Evolutionary conservation across 2,113 vertebrate genomes (phyloP).

Genomic region (Mesembrinibis cayennensis): DNA sequence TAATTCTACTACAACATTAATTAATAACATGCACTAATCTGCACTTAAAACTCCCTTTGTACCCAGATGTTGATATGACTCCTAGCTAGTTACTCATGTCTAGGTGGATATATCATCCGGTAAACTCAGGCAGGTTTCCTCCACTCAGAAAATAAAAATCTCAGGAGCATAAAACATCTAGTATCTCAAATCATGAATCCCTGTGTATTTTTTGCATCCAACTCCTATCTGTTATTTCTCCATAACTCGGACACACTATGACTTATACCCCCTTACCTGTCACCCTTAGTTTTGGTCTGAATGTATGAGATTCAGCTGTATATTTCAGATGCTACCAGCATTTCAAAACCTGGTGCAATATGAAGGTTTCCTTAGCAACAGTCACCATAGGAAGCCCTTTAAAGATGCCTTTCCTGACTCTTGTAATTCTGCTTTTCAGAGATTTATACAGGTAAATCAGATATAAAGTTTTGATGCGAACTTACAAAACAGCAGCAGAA

Average conservation of each 20-base stretch:
- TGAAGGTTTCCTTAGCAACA: constrained; percentile 67
- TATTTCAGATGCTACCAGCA: not conserved
- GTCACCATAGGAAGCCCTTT: constrained; percentile 56
- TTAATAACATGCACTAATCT: not conserved
- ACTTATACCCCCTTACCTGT: constrained; percentile 48
- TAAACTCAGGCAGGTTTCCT: not conserved
- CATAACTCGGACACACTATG: constrained; percentile 16
- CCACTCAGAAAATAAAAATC: not conserved
- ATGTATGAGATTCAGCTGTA: not conserved
- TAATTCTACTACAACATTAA: not conserved
- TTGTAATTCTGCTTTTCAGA: constrained; percentile 14
- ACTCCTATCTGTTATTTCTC: constrained; percentile 7
- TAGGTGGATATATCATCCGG: not conserved
- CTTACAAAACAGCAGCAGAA: constrained; percentile 4
- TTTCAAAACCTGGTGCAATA: constrained; percentile 14
- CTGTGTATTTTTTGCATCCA: not conserved
- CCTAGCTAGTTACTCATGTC: not conserved
- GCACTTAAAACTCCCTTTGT: not conserved
- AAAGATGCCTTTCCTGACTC: constrained; percentile 36
- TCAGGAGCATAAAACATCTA: not conserved
- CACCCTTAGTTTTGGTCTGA: constrained; percentile 44
- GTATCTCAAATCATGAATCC: not conserved
- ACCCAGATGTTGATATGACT: constrained; percentile 22
- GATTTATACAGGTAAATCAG: constrained; percentile 34
- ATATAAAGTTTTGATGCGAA: constrained; percentile 17